Percentiles rank a stretch among this genome's conserved stretches.
Conservation (phyloP, 2,113 vertebrate genomes). For the Sprattus sprattus region DNA sequence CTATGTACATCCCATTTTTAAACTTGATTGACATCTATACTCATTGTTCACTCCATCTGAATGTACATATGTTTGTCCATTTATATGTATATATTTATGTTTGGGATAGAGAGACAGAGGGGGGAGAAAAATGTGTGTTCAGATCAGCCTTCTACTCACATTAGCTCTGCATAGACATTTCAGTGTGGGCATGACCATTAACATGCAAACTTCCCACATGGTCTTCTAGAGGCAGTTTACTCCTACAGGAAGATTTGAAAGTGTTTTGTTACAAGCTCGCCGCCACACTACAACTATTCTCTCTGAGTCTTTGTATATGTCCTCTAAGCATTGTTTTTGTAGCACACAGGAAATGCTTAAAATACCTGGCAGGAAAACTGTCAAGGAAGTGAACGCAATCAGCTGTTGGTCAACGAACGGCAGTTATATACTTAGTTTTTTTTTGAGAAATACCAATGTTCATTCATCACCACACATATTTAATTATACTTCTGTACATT, state of each 20-base stretch:
- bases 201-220: neutral
- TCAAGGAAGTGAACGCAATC: neutral
- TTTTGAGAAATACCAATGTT: neutral
- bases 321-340: constrained; percentile 8
- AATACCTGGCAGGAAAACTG: neutral
- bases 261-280: neutral
- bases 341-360: neutral
- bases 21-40: neutral
- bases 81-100: neutral
- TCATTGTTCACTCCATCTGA: neutral
- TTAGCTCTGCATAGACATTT: neutral
- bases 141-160: neutral
- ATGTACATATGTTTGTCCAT: neutral
- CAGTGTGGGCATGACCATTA: neutral
- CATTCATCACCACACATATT: neutral
- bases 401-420: neutral
- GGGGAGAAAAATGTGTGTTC: neutral
- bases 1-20: neutral
- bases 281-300: neutral
- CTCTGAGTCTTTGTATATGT: neutral
- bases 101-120: neutral
- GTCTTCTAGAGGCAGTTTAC: neutral
- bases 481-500: neutral
- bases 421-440: neutral
- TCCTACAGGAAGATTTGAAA: neutral